These are phyloP conservation scores for Panthera leo DNA, from an alignment of 2,113 vertebrate species.

Conservation along the genomic window DNA sequence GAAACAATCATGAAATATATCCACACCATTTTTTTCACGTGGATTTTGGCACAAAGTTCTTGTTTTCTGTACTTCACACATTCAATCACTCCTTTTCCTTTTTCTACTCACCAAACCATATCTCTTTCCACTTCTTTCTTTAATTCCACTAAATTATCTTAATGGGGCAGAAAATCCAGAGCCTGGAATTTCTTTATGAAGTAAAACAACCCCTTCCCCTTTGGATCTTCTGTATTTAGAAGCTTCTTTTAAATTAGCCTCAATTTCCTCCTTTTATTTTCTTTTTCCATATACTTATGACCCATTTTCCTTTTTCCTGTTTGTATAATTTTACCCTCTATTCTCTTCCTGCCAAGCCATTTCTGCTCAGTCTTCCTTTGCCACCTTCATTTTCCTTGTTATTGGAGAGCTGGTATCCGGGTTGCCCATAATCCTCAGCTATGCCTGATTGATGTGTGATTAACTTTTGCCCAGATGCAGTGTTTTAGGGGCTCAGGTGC, in stretches of 20 bases:
- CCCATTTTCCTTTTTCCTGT: background rate
- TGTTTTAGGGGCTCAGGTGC: background rate
- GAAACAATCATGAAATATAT: background rate
- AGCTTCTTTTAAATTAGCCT: background rate
- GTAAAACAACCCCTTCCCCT: background rate
- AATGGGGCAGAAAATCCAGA: background rate
- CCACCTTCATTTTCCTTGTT: background rate
- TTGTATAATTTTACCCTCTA: background rate
- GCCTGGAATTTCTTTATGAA: background rate
- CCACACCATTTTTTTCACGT: background rate
- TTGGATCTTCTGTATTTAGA: background rate
- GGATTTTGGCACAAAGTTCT: background rate
- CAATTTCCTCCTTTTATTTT: background rate
- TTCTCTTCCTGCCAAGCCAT: background rate
- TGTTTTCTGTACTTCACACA: background rate
- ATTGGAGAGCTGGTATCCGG: background rate
- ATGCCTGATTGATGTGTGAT: background rate
- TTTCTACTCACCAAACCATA: background rate
- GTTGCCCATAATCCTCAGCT: background rate
- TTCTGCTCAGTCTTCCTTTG: background rate
- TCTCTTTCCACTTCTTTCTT: background rate
- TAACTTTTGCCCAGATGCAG: background rate
- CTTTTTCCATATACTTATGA: background rate
- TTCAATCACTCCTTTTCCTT: background rate
- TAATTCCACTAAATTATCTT: constrained; percentile 15